These are phyloP conservation scores for Pristionchus pacificus DNA, from an alignment of 1,140 invertebrate genomes.

Conservation along the genomic window DNA sequence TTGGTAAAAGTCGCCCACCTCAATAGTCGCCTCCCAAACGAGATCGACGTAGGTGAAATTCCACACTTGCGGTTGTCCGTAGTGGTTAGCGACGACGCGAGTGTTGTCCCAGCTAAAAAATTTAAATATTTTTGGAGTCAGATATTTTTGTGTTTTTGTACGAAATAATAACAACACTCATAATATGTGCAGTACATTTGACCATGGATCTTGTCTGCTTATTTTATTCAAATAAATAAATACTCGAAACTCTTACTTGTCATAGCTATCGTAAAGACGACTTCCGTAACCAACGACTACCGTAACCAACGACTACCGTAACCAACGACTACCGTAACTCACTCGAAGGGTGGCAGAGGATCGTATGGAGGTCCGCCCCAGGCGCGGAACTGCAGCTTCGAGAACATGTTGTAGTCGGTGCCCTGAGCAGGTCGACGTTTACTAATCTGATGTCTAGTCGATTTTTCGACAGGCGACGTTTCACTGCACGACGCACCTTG, in stretches of 20 bases:
- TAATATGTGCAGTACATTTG: no score
- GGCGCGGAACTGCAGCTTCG: constrained; percentile 63
- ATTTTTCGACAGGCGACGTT: constrained; percentile 45
- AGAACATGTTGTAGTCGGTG: constrained; percentile 59
- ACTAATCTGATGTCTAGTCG: background rate
- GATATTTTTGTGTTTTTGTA: constrained; percentile 57
- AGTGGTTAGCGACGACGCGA: constrained; percentile 65
- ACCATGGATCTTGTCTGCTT: no score
- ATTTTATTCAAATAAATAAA: no score
- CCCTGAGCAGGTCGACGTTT: constrained; percentile 53
- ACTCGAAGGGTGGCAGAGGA: constrained; percentile 40
- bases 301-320: no score
- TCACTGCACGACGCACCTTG: constrained; percentile 61
- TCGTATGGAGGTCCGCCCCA: constrained; percentile 67
- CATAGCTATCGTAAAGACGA: no score
- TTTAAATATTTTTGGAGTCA: no score
- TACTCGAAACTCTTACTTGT: no score
- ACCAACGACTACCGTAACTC: constrained; percentile 4
- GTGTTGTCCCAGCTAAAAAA: constrained; percentile 73
- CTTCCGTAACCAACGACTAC: no score
- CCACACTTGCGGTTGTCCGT: constrained; percentile 74
- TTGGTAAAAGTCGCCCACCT: constrained; percentile 24
- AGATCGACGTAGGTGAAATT: constrained; percentile 66
- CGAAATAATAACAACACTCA: no score
- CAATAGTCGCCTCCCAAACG: constrained; percentile 58